Evolutionary conservation across 2,113 vertebrate species (phyloP).

Genomic region (Chascanopsetta lugubris): DNA sequence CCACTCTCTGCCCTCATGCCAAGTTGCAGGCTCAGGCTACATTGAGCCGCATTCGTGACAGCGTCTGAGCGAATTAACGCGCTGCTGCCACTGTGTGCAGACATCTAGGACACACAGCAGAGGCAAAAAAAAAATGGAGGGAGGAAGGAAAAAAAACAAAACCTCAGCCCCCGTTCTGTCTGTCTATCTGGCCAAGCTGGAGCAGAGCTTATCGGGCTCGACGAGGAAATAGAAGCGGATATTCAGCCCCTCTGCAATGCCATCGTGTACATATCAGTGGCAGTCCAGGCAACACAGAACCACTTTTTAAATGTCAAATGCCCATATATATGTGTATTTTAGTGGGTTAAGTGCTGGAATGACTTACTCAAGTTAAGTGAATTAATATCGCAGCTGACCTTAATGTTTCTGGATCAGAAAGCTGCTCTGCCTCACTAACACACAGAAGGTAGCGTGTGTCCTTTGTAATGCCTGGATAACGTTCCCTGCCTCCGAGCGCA

Average conservation of each 20-base stretch:
- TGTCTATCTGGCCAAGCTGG: constrained; percentile 46
- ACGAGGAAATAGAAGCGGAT: constrained; percentile 47
- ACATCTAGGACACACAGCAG: constrained; percentile 69
- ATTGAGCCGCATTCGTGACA: constrained; percentile 68
- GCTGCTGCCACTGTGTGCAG: constrained; percentile 55
- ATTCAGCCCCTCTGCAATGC: constrained; percentile 44
- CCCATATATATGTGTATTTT: constrained; percentile 15
- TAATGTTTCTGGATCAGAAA: constrained; percentile 13
- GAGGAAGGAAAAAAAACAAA: background rate
- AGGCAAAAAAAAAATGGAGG: background rate
- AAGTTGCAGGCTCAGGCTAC: constrained; percentile 46
- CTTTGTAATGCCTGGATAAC: constrained; percentile 19
- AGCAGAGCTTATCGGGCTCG: constrained; percentile 63
- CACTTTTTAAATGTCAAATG: constrained; percentile 62
- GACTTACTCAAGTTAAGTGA: constrained; percentile 25
- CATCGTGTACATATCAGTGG: constrained; percentile 53
- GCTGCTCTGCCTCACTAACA: constrained; percentile 17
- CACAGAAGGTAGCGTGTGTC: constrained; percentile 5
- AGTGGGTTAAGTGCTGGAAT: constrained; percentile 18
- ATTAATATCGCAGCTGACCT: constrained; percentile 49
- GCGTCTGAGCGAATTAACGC: constrained; percentile 70
- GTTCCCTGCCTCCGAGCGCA: constrained; percentile 3
- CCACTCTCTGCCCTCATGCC: constrained; percentile 39
- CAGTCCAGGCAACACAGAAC: constrained; percentile 31
- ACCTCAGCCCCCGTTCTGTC: constrained; percentile 47